Base-by-base conservation (phyloP, 2,113 vertebrate species). In the Phocoena sinus region DNA sequence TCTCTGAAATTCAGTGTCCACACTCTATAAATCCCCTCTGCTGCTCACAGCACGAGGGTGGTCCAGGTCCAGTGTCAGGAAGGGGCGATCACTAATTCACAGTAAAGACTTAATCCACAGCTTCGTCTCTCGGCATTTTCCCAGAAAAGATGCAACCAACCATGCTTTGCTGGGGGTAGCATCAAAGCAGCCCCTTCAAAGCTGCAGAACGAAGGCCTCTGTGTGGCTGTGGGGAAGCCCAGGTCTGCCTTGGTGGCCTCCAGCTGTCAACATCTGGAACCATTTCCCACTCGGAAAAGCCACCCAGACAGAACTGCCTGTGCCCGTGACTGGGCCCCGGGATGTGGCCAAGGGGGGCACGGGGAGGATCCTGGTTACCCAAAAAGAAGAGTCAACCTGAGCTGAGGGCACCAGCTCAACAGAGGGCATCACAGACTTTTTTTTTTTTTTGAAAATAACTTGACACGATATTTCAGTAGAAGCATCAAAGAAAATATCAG, bases 61-160 rank as follows among this genome's bases (percentile, higher is more conserved):
- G 67, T 53, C 41, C 70, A 36, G 76, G 21, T 38, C 36, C 70
- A 60, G n/a, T 1, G 2, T 36, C 26, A 28, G 18, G 31, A 44
- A 82, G n/a, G 25, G 6, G 18, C 18, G 21, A 80, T 94, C 44
- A 13, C 25, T 79, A 94, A 95, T 85, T 96, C 70, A 53, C 14
- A 50, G 60, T 47, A 95, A 95, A 97, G n/a, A 38, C 41, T 93
- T 89, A 50, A 33, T 82, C 76, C 41, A 94, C 62, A 74, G 58
- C 87, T 87, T 96, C 65, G 33, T n/a, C 91, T 81, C 18, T 83
- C 8, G 10, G 20, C 47, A 20, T 83, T 97, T 96, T 94, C 89
- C 21, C 38, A 63, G 58, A 53, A 85, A 89, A 77, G 36, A 82
- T 2, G 25, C 31, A 67, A 26, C 2, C 33, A 62, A 18, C 8